Conservation (phyloP, 2,113 vertebrate genomes). For the Octodon degus region DNA sequence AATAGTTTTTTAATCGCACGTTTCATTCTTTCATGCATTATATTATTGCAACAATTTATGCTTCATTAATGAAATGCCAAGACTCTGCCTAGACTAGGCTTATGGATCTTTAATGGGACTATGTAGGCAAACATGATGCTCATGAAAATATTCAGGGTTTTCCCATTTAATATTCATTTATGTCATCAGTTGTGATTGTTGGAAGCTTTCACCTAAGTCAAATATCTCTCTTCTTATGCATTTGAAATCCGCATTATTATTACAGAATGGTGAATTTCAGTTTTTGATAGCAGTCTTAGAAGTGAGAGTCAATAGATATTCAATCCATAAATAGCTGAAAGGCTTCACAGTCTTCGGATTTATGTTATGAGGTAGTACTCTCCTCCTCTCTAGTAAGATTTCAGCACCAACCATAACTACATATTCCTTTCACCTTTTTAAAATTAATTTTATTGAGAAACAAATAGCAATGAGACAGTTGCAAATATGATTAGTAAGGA, state of each 20-base stretch:
- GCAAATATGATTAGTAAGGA: too few species aligned
- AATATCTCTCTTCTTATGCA: not conserved
- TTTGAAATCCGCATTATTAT: not conserved
- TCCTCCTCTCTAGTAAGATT: not conserved
- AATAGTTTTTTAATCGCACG: not conserved
- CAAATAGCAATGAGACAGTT: too few species aligned
- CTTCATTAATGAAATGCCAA: not conserved
- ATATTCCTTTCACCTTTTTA: not conserved
- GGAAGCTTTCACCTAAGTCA: not conserved
- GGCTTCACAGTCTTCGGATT: not conserved
- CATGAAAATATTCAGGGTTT: not conserved
- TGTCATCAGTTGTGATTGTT: not conserved
- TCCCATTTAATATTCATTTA: not conserved
- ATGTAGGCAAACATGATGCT: not conserved
- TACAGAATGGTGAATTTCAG: not conserved
- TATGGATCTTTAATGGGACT: not conserved
- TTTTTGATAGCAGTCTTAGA: not conserved
- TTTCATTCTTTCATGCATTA: not conserved
- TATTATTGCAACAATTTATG: not conserved
- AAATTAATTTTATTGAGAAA: too few species aligned
- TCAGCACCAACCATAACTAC: not conserved
- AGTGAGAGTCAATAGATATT: not conserved
- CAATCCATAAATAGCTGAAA: not conserved
- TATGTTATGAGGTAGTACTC: not conserved
- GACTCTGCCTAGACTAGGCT: accelerated